Base-by-base conservation (phyloP, 2,113 vertebrate species). In the Jacana jacana region DNA sequence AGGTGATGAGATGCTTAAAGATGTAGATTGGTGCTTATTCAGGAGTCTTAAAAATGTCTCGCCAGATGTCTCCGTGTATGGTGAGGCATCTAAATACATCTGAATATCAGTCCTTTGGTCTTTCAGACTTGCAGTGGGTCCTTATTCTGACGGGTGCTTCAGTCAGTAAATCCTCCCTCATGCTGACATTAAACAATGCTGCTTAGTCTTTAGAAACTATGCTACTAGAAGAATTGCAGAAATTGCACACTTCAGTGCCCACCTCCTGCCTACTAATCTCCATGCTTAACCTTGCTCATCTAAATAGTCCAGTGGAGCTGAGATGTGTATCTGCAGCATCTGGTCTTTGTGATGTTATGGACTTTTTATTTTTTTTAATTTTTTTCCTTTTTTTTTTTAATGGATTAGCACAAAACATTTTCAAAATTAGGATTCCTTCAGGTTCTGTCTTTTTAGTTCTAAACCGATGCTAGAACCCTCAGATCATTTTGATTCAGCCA, bases 121-220 rank as follows among this genome's bases (percentile, higher is more conserved):
- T 86, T 89, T 81, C 81, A 91, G 84, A 48, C 77, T 89, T 92
- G 73, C 61, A 86, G 73, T 33, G 57, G 83, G 91, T 90, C 94
- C 91, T 70, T 83, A n/a, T 73, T 93, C 88, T 91, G 96, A 78
- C 18, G 69, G 72, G 80, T 92, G 83, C 73, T 89, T 96, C 86
- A 93, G 89, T 84, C 77, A 55, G 88, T 95, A 96, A 97, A 95
- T 96, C 94, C 91, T 91, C 77, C 92, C 89, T 95, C 91, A 35
- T 79, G 93, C 95, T 95, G 96, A 92, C 94, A 79, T 96, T 95
- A 84, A 95, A 93, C 91, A 95, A 86, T 87, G 91, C 86, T 92
- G 86, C 93, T 91, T 84, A 81, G 81, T 95, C 93, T 91, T 89
- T 76, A 91, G 91, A 71, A 93, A 81, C 86, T 84, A 1, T 64